A percentile compares a stretch with the other conserved stretches of the same genome.
Conservation (phyloP, 2,888 invertebrate species). For the Mythimna vitellina region DNA sequence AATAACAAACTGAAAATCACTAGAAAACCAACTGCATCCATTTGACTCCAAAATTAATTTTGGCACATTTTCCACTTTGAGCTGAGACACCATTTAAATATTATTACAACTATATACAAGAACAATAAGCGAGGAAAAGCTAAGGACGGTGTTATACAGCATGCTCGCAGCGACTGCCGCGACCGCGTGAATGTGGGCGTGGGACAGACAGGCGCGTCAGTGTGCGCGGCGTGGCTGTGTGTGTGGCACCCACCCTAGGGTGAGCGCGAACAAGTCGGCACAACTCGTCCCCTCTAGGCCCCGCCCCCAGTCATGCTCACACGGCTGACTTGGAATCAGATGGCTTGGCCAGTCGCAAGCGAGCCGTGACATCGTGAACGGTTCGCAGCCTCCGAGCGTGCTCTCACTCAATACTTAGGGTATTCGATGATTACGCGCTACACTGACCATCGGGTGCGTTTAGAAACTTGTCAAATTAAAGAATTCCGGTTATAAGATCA, state of each 20-base stretch:
- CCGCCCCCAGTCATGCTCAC: constrained; percentile 88
- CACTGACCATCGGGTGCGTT: constrained; percentile 83
- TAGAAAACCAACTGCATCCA: constrained; percentile 61
- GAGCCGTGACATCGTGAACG: constrained; percentile 90
- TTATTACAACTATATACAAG: constrained; percentile 41
- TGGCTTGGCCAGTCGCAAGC: constrained; percentile 90
- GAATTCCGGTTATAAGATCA: constrained; percentile 79
- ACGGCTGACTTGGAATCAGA: constrained; percentile 91
- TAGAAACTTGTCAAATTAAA: constrained; percentile 88
- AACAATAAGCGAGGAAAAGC: constrained; percentile 58
- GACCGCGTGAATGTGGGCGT: constrained; percentile 61
- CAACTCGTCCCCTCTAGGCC: constrained; percentile 77
- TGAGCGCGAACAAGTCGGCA: constrained; percentile 71
- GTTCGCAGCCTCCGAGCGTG: constrained; percentile 85
- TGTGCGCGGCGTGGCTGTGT: constrained; percentile 70
- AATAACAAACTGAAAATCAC: constrained; percentile 43
- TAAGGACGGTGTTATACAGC: constrained; percentile 65
- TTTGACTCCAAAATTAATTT: constrained; percentile 29
- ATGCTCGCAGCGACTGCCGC: constrained; percentile 65
- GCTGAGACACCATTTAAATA: constrained; percentile 49
- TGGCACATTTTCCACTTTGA: constrained; percentile 34
- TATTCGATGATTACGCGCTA: constrained; percentile 89
- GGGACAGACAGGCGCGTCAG: constrained; percentile 59
- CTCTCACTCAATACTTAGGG: constrained; percentile 82
- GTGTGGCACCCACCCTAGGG: constrained; percentile 84